phyloP scores from a whole-genome alignment of 2,797 vertebrate species.

The Echiichthys vipera region DNA sequence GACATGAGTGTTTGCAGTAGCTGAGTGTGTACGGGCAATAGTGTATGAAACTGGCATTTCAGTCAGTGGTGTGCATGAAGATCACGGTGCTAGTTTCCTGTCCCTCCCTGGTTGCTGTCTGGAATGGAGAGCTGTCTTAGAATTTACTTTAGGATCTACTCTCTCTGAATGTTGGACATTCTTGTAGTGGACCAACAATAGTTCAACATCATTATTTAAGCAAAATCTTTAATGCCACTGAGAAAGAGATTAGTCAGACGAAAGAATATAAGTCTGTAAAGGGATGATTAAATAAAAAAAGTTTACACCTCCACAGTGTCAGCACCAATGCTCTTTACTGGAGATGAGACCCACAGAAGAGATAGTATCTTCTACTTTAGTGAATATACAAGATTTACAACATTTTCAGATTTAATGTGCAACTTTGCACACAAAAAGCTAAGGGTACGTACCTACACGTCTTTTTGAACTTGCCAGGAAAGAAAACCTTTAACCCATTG shows the following conservation, averaged over 20 bases:
- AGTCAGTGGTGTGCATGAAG: slow-evolving; percentile 38
- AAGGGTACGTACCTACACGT: background rate
- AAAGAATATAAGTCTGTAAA: background rate
- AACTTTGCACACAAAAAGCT: background rate
- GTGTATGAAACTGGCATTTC: slow-evolving; percentile 25
- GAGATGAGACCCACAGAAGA: slow-evolving; percentile 23
- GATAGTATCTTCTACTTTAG: slow-evolving; percentile 18
- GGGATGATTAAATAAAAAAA: background rate
- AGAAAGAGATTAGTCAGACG: background rate
- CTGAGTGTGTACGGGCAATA: slow-evolving; percentile 5
- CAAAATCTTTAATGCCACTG: background rate
- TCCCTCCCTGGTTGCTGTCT: slow-evolving; percentile 41
- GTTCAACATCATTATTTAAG: slow-evolving; percentile 17
- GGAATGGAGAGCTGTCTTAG: slow-evolving; percentile 21
- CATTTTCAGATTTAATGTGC: slow-evolving; percentile 21
- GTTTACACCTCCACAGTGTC: background rate
- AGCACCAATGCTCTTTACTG: background rate
- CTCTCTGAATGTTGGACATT: slow-evolving; percentile 53
- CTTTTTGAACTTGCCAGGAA: slow-evolving; percentile 13
- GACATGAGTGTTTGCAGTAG: slow-evolving; percentile 15
- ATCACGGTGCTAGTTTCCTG: slow-evolving; percentile 39
- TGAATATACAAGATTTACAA: slow-evolving; percentile 4
- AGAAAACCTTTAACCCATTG: slow-evolving; percentile 17
- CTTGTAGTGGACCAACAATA: slow-evolving; percentile 25
- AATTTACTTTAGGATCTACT: slow-evolving; percentile 38